Base-by-base conservation (phyloP, 2,797 vertebrate species). In the Tenualosa thibaudeaui region DNA sequence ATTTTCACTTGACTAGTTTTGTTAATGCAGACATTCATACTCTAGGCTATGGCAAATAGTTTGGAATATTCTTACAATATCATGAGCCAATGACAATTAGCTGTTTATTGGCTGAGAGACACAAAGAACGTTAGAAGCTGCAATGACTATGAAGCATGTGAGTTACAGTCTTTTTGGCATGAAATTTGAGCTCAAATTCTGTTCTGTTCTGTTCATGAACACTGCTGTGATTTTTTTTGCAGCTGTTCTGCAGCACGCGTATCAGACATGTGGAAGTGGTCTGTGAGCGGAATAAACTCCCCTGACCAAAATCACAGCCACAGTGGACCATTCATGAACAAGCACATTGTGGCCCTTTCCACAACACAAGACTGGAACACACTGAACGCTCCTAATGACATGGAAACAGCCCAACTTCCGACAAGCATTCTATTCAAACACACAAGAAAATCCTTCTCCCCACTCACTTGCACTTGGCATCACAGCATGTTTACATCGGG, bases 401-500 rank as follows among this genome's bases (percentile, higher is more conserved):
- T 94, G 93, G 93, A 94, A 93, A 89, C 88, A 37, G 86, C 93
- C 93, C 94, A 93, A 90, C 85, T 92, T 88, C 84, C 85, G 93
- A 94, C 93, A 95, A 95, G 89, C 37, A 50, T 89, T 62, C 90
- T 91, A 92, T 94, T 95, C 92, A 95, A 95, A 81, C 90, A 84
- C 84, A 17, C 82, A 86, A 85, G 88, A 88, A 91, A 65, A 84
- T 87, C 88, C 88, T 86, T 90, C 86, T 86, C 84, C 89, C 81
- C 84, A 89, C 86, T 88, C 83, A 43, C 82, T 50, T 49, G 82
- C 78, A 31, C 78, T 92, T 91, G 89, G 91, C 86, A 90, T 60
- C 5, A 50, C 71, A 78, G 15, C 71, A 17, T 78, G 40, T 78
- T 78, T 78, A 46, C 37, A 40, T 78, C 17, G 7, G 78, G 65